A percentile compares a stretch with the other conserved stretches of the same genome.
Conservation (phyloP, 2,888 invertebrate species). For the Phalera bucephala region DNA sequence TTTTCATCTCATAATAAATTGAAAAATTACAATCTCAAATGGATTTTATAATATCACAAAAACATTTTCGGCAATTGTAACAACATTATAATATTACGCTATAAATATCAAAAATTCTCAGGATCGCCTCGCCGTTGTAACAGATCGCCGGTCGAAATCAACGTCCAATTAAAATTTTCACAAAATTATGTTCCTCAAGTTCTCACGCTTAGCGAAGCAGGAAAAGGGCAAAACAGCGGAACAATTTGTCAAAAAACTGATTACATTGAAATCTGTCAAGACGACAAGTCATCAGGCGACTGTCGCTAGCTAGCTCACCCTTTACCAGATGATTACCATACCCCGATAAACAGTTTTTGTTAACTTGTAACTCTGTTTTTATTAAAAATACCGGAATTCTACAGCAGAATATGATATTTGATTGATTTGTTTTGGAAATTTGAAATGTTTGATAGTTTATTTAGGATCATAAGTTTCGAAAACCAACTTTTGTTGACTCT, state of each 20-base stretch:
- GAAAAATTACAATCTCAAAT: too few relatives aligned
- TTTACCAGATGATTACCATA: constrained; percentile 11
- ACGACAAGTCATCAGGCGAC: constrained; percentile 46
- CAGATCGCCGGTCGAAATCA: neutral
- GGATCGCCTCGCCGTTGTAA: too few relatives aligned
- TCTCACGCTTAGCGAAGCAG: constrained; percentile 8
- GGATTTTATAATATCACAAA: too few relatives aligned
- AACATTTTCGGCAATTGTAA: too few relatives aligned
- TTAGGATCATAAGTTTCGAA: neutral
- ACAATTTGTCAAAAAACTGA: constrained; percentile 58
- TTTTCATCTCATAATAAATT: too few relatives aligned
- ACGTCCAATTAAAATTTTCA: constrained; percentile 2
- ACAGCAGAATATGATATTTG: constrained; percentile 5
- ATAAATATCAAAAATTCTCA: too few relatives aligned
- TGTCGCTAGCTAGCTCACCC: constrained; percentile 20
- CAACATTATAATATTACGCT: too few relatives aligned
- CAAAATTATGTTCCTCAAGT: neutral
- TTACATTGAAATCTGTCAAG: constrained; percentile 57
- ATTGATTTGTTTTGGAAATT: neutral
- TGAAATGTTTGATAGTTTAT: neutral
- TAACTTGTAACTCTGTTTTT: constrained; percentile 11
- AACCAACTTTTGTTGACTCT: too few relatives aligned
- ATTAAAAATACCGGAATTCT: constrained; percentile 8
- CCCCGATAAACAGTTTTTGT: constrained; percentile 19
- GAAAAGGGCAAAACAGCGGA: constrained; percentile 23